Evolutionary conservation across 2,113 vertebrate species (phyloP), one percentile per base, ranked within the genome.

Genomic region (Indri indri): DNA sequence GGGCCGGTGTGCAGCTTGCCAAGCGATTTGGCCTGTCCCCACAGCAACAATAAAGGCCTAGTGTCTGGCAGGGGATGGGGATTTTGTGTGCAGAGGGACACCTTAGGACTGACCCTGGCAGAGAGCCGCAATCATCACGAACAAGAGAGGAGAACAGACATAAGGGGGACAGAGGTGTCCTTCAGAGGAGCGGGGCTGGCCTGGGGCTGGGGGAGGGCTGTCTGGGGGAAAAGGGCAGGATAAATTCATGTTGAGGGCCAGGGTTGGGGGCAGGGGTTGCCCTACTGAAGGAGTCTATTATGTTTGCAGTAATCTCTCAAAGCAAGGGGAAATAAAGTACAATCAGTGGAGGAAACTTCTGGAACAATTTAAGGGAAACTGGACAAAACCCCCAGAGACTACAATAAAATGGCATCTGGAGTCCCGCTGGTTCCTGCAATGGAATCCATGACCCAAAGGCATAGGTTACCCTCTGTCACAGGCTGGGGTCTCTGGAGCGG

Each of bases 11-110:
- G 73, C 18, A 10, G 73, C 80, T 77, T 97, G 94, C 94, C 95
- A 95, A 97, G 89, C 2, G 1, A 93, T 91, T 95, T 94, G 95
- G 88, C 96, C 95, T 96, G 91, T 97, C 95, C 84, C 61, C 32
- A 14, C 0, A 30, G 74, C 76, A 93, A 95, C 80, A 71, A 57
- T 90, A 93, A 96, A 95, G 94, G 83, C 89, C 83, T 14, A 8
- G 74, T 61, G 82, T 91, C 95, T 95, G 93, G 83, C 93, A 91
- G 95, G 63, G 96, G 91, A 88, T 32, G n/a, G 32, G 17, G 42
- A 61, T 80, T 96, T 70, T 91, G 83, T 94, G 47, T 93, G 89
- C 86, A 59, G 85, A 93, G 83, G 90, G 83, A 91, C 89, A 93
- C 87, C 91, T 73, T 77, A 85, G 2, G 23, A 54, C 79, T 89